Base-by-base conservation (phyloP, 2,888 invertebrate genomes). In the Prionchulus punctatus region DNA sequence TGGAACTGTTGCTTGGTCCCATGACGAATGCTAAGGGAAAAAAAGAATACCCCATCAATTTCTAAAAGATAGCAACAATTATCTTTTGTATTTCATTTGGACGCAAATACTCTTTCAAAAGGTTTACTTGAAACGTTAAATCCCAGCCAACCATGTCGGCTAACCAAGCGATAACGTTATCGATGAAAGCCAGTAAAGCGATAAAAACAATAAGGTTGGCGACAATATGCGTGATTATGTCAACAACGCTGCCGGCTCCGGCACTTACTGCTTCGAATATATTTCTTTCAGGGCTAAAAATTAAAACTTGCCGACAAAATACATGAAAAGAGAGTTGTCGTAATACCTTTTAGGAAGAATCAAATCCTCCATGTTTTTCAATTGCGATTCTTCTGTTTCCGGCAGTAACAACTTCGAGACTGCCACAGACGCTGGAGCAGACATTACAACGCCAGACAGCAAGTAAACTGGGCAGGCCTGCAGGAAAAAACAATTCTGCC, bases 361-460 rank as follows among this genome's bases (percentile, higher is more conserved):
- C 54, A 94, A 82, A 59, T 84, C 84, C 43, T 85, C 80, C 0
- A 82, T 80, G 2, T 63, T 62, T 0, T 81, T 81, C 0, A 87
- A 85, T 60, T 80, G 76, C 0, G 86, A 83, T 57, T 81, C 77
- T 66, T 86, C 84, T 0, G 84, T 86, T 76, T 96, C 96, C 0
- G 96, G 96, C 76, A 85, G 84, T 65, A 91, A 79, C 0, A 98
- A 76, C 72, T 96, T 96, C 15, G 90, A 80, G 67, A 81, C 85
- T 65, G 87, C 88, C 30, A 96, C 73, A 0, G 92, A 85, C 0
- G 90, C 89, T 0, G 94, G 94, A 0, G 94, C 92, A 0, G 91
- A 87, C 92, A 96, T 92, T 1, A 96, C 84, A 60, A 87, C 86
- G 0, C 94, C 87, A 0, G 91, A 87, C 60, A 96, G 82, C 43